Conservation (phyloP, 1,140 invertebrate species). For the Tetramorium parvispinum region DNA sequence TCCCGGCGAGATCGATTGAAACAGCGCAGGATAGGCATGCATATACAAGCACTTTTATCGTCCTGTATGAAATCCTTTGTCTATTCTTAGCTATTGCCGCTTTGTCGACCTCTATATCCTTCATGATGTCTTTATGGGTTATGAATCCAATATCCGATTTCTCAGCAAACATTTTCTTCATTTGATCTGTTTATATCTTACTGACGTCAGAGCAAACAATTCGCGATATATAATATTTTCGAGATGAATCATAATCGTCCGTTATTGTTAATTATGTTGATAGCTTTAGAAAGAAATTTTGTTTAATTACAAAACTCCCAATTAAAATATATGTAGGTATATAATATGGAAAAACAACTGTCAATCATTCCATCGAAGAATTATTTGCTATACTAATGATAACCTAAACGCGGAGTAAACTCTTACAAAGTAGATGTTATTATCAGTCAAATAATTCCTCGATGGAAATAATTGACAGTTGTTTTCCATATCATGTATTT, state of each 20-base stretch:
- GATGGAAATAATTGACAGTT: neutral
- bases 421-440: neutral
- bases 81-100: slow-evolving; percentile 32
- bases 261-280: neutral
- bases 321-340: too few species aligned
- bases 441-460: neutral
- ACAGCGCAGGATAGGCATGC: slow-evolving; percentile 31
- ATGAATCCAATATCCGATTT: slow-evolving; percentile 48
- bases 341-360: too few species aligned
- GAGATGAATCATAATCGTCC: neutral
- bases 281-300: neutral
- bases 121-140: slow-evolving; percentile 33
- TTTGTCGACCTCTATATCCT: slow-evolving; percentile 46
- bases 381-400: too few species aligned
- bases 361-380: too few species aligned
- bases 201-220: neutral
- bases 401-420: neutral
- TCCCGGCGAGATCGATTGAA: slow-evolving; percentile 43
- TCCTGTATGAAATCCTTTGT: slow-evolving; percentile 39
- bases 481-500: neutral
- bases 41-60: slow-evolving; percentile 53
- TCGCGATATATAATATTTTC: neutral
- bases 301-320: neutral
- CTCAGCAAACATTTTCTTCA: slow-evolving; percentile 7
- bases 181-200: slow-evolving; percentile 9